Conservation (phyloP, 2,113 vertebrate species). For the Lampris megalopsis region DNA sequence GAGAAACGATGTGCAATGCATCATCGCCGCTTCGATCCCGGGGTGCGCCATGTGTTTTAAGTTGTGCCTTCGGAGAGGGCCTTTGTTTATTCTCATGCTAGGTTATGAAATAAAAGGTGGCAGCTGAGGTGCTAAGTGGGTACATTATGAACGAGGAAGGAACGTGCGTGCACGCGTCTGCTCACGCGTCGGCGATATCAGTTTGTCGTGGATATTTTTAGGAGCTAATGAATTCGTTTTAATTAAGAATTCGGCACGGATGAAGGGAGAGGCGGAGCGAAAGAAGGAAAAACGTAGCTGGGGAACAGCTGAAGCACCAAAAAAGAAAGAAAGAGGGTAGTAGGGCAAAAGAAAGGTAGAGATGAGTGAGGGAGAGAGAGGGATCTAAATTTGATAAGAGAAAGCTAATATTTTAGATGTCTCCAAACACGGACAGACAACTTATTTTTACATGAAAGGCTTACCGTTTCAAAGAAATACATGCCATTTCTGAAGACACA, state of each 20-base stretch:
- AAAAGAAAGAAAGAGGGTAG: background rate
- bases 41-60: background rate
- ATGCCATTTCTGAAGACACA: background rate
- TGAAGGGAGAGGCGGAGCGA: conserved; percentile 11
- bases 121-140: background rate
- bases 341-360: background rate
- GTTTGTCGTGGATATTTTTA: conserved; percentile 59
- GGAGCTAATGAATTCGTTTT: conserved; percentile 56
- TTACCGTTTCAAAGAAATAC: conserved; percentile 14
- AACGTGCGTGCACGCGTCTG: conserved; percentile 1
- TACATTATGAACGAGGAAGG: background rate
- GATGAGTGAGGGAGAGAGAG: background rate
- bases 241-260: conserved; percentile 64
- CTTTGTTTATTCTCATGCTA: conserved; percentile 2
- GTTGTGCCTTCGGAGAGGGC: conserved; percentile 8
- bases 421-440: background rate
- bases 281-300: conserved; percentile 1
- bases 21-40: background rate
- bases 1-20: conserved; percentile 3
- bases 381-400: background rate
- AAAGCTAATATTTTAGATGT: background rate
- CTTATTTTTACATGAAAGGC: conserved; percentile 3
- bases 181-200: conserved; percentile 19
- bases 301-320: conserved; percentile 19
- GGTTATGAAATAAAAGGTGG: conserved; percentile 16